phyloP scores from a whole-genome alignment of 2,113 vertebrate genomes.

The Setophaga petechia region DNA sequence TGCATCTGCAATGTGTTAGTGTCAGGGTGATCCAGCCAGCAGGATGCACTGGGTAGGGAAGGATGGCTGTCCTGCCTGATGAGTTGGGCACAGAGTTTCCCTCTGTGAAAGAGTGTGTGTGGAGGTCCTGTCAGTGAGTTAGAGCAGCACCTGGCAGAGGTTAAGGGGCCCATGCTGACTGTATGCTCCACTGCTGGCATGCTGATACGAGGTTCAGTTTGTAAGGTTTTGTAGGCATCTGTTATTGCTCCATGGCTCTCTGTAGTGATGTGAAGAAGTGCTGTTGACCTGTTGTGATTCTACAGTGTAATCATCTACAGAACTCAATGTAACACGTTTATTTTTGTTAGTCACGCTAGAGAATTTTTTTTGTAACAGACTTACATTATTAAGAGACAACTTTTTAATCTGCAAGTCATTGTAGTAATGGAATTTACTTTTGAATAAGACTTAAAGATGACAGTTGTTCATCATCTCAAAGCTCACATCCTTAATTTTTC shows the following conservation, averaged over 20 bases:
- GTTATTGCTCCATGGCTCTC: not conserved
- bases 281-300: not conserved
- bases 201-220: not conserved
- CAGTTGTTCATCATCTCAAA: not conserved
- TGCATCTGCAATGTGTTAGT: not conserved
- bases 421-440: not conserved
- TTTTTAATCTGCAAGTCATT: not conserved
- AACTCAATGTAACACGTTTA: not conserved
- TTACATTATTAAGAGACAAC: not conserved
- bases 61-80: not conserved
- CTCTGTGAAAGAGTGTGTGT: not conserved
- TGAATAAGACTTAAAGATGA: not conserved
- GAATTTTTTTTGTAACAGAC: not conserved
- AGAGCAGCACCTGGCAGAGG: not conserved
- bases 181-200: accelerated
- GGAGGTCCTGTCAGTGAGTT: not conserved
- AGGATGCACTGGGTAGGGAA: not conserved
- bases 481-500: not conserved
- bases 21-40: not conserved
- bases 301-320: not conserved
- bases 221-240: not conserved
- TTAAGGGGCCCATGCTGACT: not conserved
- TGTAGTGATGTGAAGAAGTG: not conserved
- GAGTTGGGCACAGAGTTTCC: not conserved
- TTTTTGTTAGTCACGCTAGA: not conserved